Evolutionary conservation across 2,113 vertebrate species (phyloP).

Genomic region (Pampusana beccarii): DNA sequence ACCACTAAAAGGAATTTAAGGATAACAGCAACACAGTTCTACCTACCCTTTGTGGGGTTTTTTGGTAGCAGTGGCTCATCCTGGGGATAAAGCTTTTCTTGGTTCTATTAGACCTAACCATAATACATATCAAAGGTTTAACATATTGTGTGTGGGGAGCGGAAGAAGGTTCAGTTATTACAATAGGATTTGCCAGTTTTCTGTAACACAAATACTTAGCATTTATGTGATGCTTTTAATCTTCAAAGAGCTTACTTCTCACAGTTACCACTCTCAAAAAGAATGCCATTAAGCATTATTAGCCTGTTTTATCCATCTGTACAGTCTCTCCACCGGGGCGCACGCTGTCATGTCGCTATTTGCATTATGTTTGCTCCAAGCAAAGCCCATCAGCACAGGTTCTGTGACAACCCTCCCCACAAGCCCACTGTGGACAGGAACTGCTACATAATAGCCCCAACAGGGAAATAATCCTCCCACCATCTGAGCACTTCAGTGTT

Average conservation of each 20-base stretch:
- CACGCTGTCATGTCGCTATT: neutral
- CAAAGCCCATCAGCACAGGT: neutral
- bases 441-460: neutral
- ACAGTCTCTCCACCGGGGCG: neutral
- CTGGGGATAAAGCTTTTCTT: neutral
- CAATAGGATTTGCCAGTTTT: slow-evolving; percentile 49
- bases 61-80: neutral
- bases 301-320: slow-evolving; percentile 28
- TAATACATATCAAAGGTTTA: neutral
- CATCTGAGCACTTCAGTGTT: neutral
- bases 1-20: neutral
- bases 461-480: neutral
- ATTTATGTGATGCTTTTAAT: slow-evolving; percentile 42
- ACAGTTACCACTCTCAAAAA: neutral
- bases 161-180: slow-evolving; percentile 15
- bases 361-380: slow-evolving; percentile 16
- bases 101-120: neutral
- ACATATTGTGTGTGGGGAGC: neutral
- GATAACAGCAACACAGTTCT: neutral
- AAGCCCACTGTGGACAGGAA: neutral
- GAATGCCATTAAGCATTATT: slow-evolving; percentile 47
- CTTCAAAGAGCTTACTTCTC: slow-evolving; percentile 54
- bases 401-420: neutral
- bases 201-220: neutral
- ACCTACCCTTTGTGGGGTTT: neutral